A percentile compares a stretch with the other conserved stretches of the same genome.
phyloP scores from a whole-genome alignment of 2,888 invertebrate species.

The Megastigmus dorsalis region DNA sequence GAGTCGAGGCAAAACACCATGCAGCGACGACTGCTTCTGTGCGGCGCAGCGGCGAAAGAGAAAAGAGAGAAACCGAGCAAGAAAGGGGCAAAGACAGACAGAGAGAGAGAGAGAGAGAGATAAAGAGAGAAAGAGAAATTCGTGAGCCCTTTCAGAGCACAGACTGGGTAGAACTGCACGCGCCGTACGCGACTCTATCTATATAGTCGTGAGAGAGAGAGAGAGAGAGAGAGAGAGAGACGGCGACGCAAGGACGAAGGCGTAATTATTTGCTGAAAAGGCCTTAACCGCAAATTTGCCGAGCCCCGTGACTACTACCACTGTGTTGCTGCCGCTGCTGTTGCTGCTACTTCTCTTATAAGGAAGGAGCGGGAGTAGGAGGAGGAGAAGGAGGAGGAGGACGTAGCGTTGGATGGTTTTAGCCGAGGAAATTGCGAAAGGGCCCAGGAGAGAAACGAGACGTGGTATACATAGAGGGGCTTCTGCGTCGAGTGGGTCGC shows the following conservation, averaged over 20 bases:
- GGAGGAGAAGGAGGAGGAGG: neutral
- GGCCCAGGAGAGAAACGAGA: neutral
- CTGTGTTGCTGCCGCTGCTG: neutral
- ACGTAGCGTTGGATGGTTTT: slow-evolving; percentile 30
- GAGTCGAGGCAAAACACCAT: neutral
- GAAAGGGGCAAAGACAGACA: neutral
- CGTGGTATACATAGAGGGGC: neutral
- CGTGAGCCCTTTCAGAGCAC: too few species aligned
- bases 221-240: too few species aligned
- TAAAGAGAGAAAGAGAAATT: too few species aligned
- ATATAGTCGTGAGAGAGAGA: slow-evolving; percentile 1
- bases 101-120: too few species aligned
- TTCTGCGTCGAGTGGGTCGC: neutral
- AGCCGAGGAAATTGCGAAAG: slow-evolving; percentile 41
- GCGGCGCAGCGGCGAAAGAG: neutral
- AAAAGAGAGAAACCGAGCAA: neutral
- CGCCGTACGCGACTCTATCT: too few species aligned
- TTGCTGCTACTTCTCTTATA: neutral
- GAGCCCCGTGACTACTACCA: neutral
- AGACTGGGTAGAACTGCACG: too few species aligned
- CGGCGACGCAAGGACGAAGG: neutral
- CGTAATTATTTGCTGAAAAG: slow-evolving; percentile 51
- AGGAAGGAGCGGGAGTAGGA: too few species aligned
- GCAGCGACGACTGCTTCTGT: neutral
- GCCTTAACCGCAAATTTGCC: slow-evolving; percentile 39